Conservation (phyloP, 2,113 vertebrate genomes). For the Mus pahari region DNA sequence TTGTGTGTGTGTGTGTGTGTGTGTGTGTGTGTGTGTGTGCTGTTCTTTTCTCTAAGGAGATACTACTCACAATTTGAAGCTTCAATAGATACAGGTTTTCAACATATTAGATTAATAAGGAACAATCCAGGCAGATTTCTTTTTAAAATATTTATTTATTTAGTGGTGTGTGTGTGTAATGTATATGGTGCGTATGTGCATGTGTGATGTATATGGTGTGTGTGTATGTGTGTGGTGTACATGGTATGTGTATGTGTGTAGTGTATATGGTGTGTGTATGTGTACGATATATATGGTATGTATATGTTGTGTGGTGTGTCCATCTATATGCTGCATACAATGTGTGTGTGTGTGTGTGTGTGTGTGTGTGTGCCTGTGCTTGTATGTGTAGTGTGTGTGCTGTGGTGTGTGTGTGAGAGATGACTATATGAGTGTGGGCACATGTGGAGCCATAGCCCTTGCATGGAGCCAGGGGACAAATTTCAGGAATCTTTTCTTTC, state of each 20-base stretch:
- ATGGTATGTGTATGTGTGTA: not conserved
- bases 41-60: slow-evolving; percentile 46
- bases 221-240: not conserved
- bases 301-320: not conserved
- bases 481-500: not conserved
- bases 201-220: not conserved
- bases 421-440: not conserved
- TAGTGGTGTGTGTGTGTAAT: not conserved
- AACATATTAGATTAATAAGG: slow-evolving; percentile 74
- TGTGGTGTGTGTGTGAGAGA: not conserved
- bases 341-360: not conserved
- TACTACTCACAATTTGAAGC: slow-evolving; percentile 73
- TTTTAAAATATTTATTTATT: slow-evolving; percentile 47
- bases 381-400: not conserved
- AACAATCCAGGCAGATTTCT: slow-evolving; percentile 70
- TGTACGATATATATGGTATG: not conserved
- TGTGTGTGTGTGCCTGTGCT: not conserved
- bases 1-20: too few species aligned
- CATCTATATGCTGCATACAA: too few species aligned
- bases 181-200: not conserved
- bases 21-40: too few species aligned
- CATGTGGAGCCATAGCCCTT: not conserved
- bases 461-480: not conserved
- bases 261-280: not conserved
- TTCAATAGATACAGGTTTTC: slow-evolving; percentile 75